These are phyloP conservation scores for Astatotilapia flaviijosephi DNA, from an alignment of 2,113 vertebrate species.

Conservation along the genomic window DNA sequence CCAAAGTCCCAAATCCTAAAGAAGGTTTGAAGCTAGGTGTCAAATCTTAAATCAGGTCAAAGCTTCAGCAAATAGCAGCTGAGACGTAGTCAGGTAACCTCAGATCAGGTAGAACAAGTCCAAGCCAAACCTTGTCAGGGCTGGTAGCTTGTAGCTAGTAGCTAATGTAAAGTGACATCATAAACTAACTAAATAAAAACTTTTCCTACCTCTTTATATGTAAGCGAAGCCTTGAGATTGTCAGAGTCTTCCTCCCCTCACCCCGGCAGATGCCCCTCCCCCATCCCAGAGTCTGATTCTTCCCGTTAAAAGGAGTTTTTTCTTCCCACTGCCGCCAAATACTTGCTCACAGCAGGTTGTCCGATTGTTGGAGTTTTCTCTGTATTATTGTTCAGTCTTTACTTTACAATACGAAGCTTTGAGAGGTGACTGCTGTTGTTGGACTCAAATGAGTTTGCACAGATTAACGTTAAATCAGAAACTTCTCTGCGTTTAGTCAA, in stretches of 20 bases:
- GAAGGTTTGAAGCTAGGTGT: not conserved
- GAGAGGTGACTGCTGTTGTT: not conserved
- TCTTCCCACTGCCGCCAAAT: not conserved
- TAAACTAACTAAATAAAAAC: not conserved
- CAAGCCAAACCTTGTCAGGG: not conserved
- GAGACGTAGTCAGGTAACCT: not conserved
- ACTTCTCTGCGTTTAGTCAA: not conserved
- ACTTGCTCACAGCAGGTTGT: not conserved
- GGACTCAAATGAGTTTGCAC: not conserved
- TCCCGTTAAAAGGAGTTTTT: not conserved
- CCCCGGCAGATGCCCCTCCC: not conserved
- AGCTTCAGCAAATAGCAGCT: not conserved
- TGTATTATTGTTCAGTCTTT: not conserved
- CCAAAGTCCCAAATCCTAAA: not conserved
- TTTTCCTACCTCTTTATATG: not conserved
- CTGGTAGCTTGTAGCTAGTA: not conserved
- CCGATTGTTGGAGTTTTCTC: not conserved
- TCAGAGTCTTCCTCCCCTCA: not conserved
- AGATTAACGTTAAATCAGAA: not conserved
- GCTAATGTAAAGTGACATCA: not conserved
- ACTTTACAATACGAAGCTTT: not conserved
- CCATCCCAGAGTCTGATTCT: not conserved
- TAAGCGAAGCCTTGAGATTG: not conserved
- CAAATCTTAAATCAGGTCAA: not conserved
- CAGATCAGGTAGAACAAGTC: not conserved